Evolutionary conservation across 1,140 invertebrate genomes (phyloP), one percentile per base, ranked within the genome.

Genomic region (Philopotamus ludificatus): DNA sequence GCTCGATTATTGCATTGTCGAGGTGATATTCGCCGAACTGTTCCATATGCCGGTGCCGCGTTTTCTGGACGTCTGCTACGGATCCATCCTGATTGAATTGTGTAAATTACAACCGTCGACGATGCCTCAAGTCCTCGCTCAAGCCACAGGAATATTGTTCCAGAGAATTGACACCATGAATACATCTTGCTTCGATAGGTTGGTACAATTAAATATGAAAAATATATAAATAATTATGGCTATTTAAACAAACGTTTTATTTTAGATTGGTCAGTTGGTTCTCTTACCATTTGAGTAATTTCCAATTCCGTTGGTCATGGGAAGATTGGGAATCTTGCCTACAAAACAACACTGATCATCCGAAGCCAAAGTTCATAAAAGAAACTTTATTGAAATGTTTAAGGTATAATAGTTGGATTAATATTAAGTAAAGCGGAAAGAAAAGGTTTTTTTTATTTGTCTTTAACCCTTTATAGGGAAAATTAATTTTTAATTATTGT

Each of bases 271-370:
- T 94, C 1, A 91, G 88, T 74, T 99, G 97, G 97, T 99, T 99
- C 82, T 87, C 94, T 0, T 99, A 99, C 75, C 97, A 99, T 81
- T 84, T 99, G 76, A 99, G 96, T 75, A 99, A 99, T 80, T 99
- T 99, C 74, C 95, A 99, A 78, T 99, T 97, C 74, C 87, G 94
- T 54, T 99, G 97, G 97, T 95, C 92, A 1, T 99, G 98, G 98
- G 92, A 95, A 71, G 94, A 96, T 72, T 97, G 94, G 93, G 89
- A 91, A 72, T 86, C 85, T 44, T 92, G 90, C 72, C 79, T 94
- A 21, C 85, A 89, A 71, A 79, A 94, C n/a, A 94, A 98, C 76
- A 74, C 83, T 10, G 92, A 97, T 71, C 91, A 95, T 78, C 95
- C 97, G 0, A 91, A 95, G 73, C 92, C 94, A n/a, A 94, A 96